Conservation (phyloP, 2,113 vertebrate genomes). For the Archocentrus centrarchus region DNA sequence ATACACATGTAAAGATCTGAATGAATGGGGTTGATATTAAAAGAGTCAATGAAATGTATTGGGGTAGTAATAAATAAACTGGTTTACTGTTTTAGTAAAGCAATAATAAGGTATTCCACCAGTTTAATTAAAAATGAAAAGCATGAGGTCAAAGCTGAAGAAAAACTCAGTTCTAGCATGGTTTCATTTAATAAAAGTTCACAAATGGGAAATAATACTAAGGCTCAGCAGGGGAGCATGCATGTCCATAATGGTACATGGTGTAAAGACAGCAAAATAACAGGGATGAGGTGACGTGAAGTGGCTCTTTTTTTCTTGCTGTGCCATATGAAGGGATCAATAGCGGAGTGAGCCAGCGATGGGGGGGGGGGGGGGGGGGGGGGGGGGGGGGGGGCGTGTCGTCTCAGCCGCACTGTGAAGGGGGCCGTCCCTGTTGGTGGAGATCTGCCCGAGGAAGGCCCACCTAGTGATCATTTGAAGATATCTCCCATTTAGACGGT, state of each 20-base stretch:
- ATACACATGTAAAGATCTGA: too few relatives aligned
- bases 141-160: background rate
- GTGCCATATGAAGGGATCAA: slow-evolving; percentile 65
- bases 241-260: background rate
- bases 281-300: background rate
- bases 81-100: background rate
- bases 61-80: too few relatives aligned
- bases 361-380: background rate
- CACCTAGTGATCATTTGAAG: slow-evolving; percentile 75
- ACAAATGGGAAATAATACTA: background rate
- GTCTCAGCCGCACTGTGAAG: slow-evolving; percentile 70
- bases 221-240: background rate
- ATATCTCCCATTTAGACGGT: slow-evolving; percentile 70
- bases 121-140: background rate
- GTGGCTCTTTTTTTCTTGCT: background rate
- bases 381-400: slow-evolving; percentile 43
- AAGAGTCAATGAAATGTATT: too few relatives aligned
- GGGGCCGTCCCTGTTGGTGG: slow-evolving; percentile 78
- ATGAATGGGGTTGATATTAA: too few relatives aligned
- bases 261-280: background rate
- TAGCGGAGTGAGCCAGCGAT: slow-evolving; percentile 46
- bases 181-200: background rate
- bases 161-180: background rate
- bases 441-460: slow-evolving; percentile 79
- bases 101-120: background rate